Conservation (phyloP, 2,113 vertebrate species). For the Ceyx margarethae region DNA sequence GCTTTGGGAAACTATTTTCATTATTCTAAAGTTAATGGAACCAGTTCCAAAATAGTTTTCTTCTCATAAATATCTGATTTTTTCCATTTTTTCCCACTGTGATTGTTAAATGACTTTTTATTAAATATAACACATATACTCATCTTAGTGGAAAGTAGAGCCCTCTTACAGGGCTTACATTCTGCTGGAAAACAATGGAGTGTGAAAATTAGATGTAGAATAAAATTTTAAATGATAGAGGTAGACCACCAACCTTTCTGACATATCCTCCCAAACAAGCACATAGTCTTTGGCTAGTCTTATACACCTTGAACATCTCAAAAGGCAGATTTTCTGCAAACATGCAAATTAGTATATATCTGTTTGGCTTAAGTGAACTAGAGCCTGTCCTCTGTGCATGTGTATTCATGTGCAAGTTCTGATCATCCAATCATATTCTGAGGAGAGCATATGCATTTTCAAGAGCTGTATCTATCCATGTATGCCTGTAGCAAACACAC, state of each 20-base stretch:
- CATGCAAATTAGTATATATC: constrained; percentile 67
- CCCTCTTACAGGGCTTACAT: constrained; percentile 42
- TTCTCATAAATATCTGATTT: constrained; percentile 10
- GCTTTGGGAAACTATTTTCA: constrained; percentile 51
- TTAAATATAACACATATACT: constrained; percentile 57
- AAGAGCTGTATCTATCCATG: constrained; percentile 80
- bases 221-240: constrained; percentile 65
- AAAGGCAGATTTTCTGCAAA: constrained; percentile 75
- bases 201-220: constrained; percentile 60
- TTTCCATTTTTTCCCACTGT: constrained; percentile 14
- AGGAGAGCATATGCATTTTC: constrained; percentile 73
- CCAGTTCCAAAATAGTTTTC: constrained; percentile 28
- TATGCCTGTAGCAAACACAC: constrained; percentile 77
- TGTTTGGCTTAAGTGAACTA: constrained; percentile 72
- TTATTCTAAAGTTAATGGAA: constrained; percentile 33
- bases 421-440: constrained; percentile 68
- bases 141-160: constrained; percentile 45
- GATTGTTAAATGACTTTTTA: constrained; percentile 33
- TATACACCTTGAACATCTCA: constrained; percentile 69
- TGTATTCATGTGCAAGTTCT: constrained; percentile 54
- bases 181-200: constrained; percentile 64
- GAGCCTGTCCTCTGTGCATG: constrained; percentile 55
- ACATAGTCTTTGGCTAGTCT: neutral
- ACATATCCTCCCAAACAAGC: constrained; percentile 65
- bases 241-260: constrained; percentile 69